Percentiles rank a stretch among this genome's conserved stretches.
Conservation (phyloP, 2,888 invertebrate species). For the Meiosimyza platycephala region DNA sequence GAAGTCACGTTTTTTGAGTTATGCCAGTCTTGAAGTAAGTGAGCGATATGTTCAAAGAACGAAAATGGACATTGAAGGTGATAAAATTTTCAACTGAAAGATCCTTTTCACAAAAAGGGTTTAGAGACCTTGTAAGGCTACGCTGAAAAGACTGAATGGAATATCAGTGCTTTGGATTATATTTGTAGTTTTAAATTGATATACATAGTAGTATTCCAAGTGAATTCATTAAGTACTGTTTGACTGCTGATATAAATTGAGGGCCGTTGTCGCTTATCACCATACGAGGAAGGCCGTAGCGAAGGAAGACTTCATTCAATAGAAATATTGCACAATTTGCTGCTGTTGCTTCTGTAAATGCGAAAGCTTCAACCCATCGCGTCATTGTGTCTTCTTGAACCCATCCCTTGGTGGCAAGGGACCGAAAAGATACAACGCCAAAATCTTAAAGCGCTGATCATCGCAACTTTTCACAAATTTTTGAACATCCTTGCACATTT, state of each 20-base stretch:
- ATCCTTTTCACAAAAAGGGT: no score
- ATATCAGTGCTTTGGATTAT: no score
- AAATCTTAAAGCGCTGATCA: not conserved
- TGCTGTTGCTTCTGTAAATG: slow-evolving; percentile 49
- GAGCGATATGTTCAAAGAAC: no score
- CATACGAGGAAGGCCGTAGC: slow-evolving; percentile 53
- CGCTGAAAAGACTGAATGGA: no score
- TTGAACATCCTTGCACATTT: not conserved
- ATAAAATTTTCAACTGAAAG: no score
- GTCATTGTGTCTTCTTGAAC: not conserved
- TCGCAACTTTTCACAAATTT: not conserved
- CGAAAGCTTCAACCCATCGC: slow-evolving; percentile 44
- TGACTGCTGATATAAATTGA: slow-evolving; percentile 53
- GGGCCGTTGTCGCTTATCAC: slow-evolving; percentile 56
- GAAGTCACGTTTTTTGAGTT: no score
- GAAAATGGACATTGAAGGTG: no score
- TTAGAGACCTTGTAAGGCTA: no score
- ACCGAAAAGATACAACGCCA: not conserved
- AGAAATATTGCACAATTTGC: slow-evolving; percentile 48
- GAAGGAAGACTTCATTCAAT: slow-evolving; percentile 52
- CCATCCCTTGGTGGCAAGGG: not conserved
- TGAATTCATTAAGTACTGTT: slow-evolving; percentile 49
- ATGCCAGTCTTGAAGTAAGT: no score
- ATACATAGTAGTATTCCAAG: not conserved
- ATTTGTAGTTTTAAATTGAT: no score